These are phyloP conservation scores for Netelia inedita DNA, from an alignment of 2,888 invertebrate genomes.

Conservation along the genomic window DNA sequence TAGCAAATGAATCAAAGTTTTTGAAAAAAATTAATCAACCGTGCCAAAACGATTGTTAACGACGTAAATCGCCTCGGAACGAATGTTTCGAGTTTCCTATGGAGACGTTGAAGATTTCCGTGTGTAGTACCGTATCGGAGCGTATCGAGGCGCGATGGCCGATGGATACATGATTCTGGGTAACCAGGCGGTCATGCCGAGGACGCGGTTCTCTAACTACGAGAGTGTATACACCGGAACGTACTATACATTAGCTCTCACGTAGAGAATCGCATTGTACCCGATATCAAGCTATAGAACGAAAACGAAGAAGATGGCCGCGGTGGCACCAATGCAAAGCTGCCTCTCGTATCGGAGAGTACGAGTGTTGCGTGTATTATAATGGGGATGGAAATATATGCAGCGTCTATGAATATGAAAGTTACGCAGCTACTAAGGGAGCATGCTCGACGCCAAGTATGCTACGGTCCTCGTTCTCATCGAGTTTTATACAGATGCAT, in stretches of 20 bases:
- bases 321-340: constrained; percentile 53
- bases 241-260: background rate
- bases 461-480: background rate
- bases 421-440: constrained; percentile 81
- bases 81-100: no score
- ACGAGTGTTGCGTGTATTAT: constrained; percentile 66
- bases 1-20: no score
- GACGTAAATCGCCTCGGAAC: no score
- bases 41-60: no score
- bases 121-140: constrained; percentile 8
- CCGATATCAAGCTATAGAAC: no score
- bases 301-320: constrained; percentile 26
- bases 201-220: constrained; percentile 14
- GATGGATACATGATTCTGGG: constrained; percentile 77
- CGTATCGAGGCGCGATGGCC: constrained; percentile 73
- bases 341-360: constrained; percentile 40
- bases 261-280: constrained; percentile 22
- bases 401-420: constrained; percentile 82
- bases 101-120: no score
- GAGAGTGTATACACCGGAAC: background rate
- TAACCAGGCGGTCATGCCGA: constrained; percentile 77
- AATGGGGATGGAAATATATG: constrained; percentile 80
- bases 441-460: constrained; percentile 73
- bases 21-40: no score
- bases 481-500: background rate